Conservation (phyloP, 1,140 invertebrate species). For the Drosophila murphyi region DNA sequence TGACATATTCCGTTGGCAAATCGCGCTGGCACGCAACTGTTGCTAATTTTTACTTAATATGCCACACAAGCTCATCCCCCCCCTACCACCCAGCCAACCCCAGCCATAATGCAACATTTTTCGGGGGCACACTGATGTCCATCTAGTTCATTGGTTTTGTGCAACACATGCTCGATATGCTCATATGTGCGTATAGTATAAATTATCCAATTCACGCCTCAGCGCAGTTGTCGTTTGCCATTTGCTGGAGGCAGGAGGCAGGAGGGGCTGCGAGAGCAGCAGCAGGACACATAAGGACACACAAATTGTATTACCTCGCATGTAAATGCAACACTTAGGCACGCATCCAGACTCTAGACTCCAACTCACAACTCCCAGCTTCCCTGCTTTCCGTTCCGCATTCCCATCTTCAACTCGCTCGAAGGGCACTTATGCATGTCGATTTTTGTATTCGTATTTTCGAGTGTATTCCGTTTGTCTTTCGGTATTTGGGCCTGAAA, state of each 20-base stretch:
- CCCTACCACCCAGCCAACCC: neutral
- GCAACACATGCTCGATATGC: slow-evolving; percentile 24
- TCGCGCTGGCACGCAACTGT: slow-evolving; percentile 60
- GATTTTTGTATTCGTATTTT: slow-evolving; percentile 61
- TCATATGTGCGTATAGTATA: slow-evolving; percentile 52
- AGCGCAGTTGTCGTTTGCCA: slow-evolving; percentile 41
- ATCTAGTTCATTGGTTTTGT: slow-evolving; percentile 65
- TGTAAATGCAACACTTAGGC: slow-evolving; percentile 82
- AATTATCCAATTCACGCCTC: slow-evolving; percentile 81
- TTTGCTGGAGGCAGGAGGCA: neutral
- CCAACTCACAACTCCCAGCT: slow-evolving; percentile 22
- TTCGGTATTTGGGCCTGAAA: slow-evolving; percentile 68
- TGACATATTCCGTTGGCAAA: slow-evolving; percentile 62
- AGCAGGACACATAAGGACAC: slow-evolving; percentile 7
- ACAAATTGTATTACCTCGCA: slow-evolving; percentile 68
- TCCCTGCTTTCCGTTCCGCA: slow-evolving; percentile 22
- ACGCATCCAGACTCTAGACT: slow-evolving; percentile 52
- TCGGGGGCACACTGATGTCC: slow-evolving; percentile 24
- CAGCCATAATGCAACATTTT: slow-evolving; percentile 2
- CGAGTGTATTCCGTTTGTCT: slow-evolving; percentile 55
- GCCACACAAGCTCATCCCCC: slow-evolving; percentile 36
- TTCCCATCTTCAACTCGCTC: slow-evolving; percentile 40
- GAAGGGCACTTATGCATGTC: slow-evolving; percentile 49
- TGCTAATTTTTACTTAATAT: slow-evolving; percentile 80
- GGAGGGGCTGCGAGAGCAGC: too few species aligned